Conservation (phyloP, 1,140 invertebrate genomes). For the Galleria mellonella region DNA sequence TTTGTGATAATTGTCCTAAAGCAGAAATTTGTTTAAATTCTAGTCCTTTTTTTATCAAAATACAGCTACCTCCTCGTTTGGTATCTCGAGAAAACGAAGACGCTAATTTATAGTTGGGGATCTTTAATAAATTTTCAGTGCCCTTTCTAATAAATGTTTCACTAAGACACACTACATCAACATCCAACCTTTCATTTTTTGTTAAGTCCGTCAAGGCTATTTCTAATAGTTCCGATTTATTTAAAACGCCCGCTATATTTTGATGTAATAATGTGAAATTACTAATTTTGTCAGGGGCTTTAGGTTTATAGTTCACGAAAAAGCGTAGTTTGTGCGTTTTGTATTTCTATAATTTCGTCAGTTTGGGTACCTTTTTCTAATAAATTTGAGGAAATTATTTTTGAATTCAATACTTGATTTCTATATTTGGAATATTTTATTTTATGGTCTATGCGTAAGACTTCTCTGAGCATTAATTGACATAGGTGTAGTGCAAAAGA, state of each 20-base stretch:
- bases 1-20: not conserved
- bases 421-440: too few species aligned
- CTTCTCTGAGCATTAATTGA: too few species aligned
- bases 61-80: conserved; percentile 10
- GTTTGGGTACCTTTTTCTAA: too few species aligned
- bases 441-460: too few species aligned
- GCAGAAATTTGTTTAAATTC: not conserved
- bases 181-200: not conserved
- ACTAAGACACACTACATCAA: conserved; percentile 10
- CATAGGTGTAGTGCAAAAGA: too few species aligned
- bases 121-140: conserved; percentile 4
- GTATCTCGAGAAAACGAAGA: conserved; percentile 9
- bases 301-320: not conserved
- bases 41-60: conserved; percentile 8
- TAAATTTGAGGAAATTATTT: too few species aligned
- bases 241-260: conserved; percentile 1
- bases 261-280: not conserved
- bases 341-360: too few species aligned
- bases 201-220: not conserved
- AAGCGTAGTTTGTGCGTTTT: not conserved
- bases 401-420: too few species aligned
- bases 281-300: not conserved
- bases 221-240: not conserved
- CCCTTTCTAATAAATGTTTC: conserved; percentile 14
- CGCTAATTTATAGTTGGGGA: conserved; percentile 8